Evolutionary conservation across 2,113 vertebrate species (phyloP).

Genomic region (Mustela lutreola): DNA sequence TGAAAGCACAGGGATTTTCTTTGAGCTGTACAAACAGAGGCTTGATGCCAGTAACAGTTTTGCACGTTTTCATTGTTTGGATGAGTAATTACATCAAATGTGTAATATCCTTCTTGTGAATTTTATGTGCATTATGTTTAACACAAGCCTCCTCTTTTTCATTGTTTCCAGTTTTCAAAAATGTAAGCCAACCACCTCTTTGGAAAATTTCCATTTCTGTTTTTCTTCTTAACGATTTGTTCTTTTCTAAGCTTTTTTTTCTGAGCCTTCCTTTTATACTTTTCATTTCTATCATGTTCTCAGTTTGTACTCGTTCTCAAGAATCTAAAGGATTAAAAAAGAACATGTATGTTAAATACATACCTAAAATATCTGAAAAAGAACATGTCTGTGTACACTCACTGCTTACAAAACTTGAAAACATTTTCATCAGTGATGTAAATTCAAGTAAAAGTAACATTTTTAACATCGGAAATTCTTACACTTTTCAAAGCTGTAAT

Average conservation of each 20-base stretch:
- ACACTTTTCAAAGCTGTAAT: background rate
- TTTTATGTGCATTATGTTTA: background rate
- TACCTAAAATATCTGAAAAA: background rate
- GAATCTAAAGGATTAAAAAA: background rate
- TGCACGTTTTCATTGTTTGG: conserved; percentile 11
- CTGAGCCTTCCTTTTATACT: background rate
- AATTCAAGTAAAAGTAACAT: background rate
- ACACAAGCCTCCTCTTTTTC: background rate
- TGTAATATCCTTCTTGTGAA: background rate
- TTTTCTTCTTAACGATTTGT: conserved; percentile 1
- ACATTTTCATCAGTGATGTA: conserved; percentile 8
- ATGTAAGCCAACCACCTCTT: background rate
- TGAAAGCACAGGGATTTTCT: background rate
- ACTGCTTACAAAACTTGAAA: background rate
- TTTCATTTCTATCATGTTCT: background rate
- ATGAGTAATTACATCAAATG: background rate
- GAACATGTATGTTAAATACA: background rate
- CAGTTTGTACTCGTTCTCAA: background rate
- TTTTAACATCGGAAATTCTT: background rate
- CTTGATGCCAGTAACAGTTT: background rate
- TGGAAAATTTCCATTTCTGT: conserved; percentile 22
- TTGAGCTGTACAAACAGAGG: background rate
- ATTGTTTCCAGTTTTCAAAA: background rate
- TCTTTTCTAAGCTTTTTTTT: conserved; percentile 20
- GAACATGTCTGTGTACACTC: background rate